Evolutionary conservation across 2,888 invertebrate genomes (phyloP).

Genomic region (Meandrusa payeni): DNA sequence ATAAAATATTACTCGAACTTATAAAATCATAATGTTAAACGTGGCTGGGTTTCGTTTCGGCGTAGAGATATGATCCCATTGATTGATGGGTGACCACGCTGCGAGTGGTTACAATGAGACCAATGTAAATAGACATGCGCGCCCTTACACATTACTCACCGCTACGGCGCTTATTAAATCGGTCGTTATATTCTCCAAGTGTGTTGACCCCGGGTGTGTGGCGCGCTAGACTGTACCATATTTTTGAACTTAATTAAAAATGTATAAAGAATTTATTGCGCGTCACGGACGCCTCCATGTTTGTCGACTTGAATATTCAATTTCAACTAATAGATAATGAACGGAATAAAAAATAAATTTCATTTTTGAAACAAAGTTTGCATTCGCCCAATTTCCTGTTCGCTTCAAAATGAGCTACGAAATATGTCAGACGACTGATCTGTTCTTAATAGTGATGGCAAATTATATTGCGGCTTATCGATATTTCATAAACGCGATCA

Average conservation of each 20-base stretch:
- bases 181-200: conserved; percentile 56
- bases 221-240: conserved; percentile 57
- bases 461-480: neutral
- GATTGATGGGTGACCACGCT: conserved; percentile 79
- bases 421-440: conserved; percentile 11
- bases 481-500: neutral
- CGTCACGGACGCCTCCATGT: conserved; percentile 60
- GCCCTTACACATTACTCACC: neutral
- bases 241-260: conserved; percentile 76
- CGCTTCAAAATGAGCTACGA: conserved; percentile 34
- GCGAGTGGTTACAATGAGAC: conserved; percentile 49
- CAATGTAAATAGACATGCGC: conserved; percentile 35
- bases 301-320: conserved; percentile 52
- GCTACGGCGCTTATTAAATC: conserved; percentile 43
- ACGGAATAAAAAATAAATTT: conserved; percentile 30
- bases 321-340: conserved; percentile 31
- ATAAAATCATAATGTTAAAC: conserved; percentile 72
- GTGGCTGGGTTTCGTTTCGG: conserved; percentile 64
- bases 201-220: conserved; percentile 66
- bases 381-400: conserved; percentile 57
- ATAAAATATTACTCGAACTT: conserved; percentile 76
- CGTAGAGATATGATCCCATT: conserved; percentile 73
- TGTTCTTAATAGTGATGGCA: conserved; percentile 25
- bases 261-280: conserved; percentile 67
- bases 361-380: conserved; percentile 20